phyloP scores from a whole-genome alignment of 2,113 vertebrate genomes.

The Perca flavescens region DNA sequence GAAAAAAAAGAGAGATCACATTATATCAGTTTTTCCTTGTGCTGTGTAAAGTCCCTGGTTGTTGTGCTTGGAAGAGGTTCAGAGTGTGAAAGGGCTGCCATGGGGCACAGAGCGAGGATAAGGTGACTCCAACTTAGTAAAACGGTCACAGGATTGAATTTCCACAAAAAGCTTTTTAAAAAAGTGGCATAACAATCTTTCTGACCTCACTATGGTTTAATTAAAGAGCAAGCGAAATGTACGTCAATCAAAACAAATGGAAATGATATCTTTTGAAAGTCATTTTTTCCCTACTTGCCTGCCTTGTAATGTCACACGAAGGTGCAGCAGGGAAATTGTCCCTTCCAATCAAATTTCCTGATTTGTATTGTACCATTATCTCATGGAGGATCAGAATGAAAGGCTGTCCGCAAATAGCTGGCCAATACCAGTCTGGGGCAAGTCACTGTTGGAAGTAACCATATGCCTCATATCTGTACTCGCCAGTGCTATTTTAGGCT shows the following conservation, averaged over 20 bases:
- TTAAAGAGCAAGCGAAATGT: constrained; percentile 61
- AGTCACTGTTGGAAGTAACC: constrained; percentile 41
- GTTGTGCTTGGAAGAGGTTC: constrained; percentile 76
- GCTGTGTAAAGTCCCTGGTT: constrained; percentile 55
- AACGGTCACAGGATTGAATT: constrained; percentile 64
- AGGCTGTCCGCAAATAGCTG: constrained; percentile 32
- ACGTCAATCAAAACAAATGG: constrained; percentile 58
- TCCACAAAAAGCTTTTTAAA: constrained; percentile 66
- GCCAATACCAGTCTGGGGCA: constrained; percentile 21
- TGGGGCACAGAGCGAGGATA: constrained; percentile 47
- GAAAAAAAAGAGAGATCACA: constrained; percentile 30
- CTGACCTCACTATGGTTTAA: constrained; percentile 64
- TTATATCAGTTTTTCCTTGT: constrained; percentile 55
- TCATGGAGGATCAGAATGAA: constrained; percentile 59
- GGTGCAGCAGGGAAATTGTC: constrained; percentile 40
- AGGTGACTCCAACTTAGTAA: constrained; percentile 49
- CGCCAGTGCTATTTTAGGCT: constrained; percentile 16
- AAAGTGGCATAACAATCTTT: constrained; percentile 50
- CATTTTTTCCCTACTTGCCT: background rate
- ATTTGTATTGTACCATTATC: constrained; percentile 68
- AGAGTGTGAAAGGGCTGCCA: constrained; percentile 55
- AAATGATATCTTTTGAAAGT: constrained; percentile 54
- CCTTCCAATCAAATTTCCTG: constrained; percentile 54
- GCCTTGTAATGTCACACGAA: constrained; percentile 22
- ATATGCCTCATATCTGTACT: constrained; percentile 35